Percentiles rank a stretch among this genome's conserved stretches.
Conservation (phyloP, 2,797 vertebrate species). For the Aotus griseimembra region DNA sequence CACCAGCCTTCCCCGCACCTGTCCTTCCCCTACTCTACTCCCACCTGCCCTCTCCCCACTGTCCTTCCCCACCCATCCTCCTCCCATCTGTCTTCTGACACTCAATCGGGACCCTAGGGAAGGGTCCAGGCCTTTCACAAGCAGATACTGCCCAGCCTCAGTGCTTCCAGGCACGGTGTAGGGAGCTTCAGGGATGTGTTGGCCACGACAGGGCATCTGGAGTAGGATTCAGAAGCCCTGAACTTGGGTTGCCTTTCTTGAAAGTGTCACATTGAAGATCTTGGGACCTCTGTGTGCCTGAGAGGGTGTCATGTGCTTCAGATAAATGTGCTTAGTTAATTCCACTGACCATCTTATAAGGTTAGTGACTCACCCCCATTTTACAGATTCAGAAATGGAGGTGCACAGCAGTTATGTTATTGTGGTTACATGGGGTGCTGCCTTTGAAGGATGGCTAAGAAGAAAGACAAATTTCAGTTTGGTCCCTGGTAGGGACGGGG, state of each 20-base stretch:
- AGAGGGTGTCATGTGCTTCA: too few species aligned
- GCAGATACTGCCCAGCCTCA: not conserved
- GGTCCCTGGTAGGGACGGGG: rapidly evolving
- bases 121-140: not conserved
- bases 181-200: not conserved
- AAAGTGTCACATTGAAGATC: not conserved
- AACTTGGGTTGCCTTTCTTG: not conserved
- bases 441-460: not conserved
- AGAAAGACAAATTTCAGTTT: not conserved
- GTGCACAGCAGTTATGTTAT: not conserved
- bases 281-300: not conserved
- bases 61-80: not conserved
- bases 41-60: not conserved
- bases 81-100: not conserved
- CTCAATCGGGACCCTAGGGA: not conserved
- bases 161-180: not conserved
- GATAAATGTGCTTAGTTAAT: not conserved
- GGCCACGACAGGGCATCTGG: not conserved
- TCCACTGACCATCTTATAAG: not conserved
- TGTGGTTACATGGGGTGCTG: not conserved
- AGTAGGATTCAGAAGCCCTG: not conserved
- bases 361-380: not conserved
- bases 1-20: too few species aligned
- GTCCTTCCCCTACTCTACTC: too few species aligned
- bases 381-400: not conserved